These are phyloP conservation scores for Meriones unguiculatus DNA, from an alignment of 2,113 vertebrate species.

Conservation along the genomic window DNA sequence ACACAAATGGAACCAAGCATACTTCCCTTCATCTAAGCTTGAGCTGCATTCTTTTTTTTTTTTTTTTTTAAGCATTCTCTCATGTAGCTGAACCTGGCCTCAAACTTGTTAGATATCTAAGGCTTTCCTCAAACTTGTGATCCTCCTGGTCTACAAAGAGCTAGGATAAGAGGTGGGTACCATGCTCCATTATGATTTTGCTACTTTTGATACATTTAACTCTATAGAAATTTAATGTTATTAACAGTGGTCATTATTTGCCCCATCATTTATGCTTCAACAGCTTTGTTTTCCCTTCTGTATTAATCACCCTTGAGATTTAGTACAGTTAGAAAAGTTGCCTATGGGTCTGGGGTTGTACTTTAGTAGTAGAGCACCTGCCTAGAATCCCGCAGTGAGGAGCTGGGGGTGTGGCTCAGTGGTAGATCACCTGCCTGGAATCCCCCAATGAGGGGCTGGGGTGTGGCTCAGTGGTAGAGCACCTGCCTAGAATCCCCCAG, in stretches of 20 bases:
- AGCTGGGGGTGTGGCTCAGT: neutral
- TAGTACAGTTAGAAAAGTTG: neutral
- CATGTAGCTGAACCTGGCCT: neutral
- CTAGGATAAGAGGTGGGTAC: neutral
- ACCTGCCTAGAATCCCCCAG: neutral
- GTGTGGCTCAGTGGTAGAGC: neutral
- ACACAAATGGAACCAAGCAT: fast-evolving
- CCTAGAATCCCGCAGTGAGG: neutral
- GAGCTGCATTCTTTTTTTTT: neutral
- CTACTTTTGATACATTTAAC: neutral
- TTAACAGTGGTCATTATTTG: neutral
- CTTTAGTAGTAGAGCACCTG: neutral
- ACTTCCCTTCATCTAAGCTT: neutral
- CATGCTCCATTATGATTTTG: too few species aligned
- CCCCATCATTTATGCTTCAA: neutral
- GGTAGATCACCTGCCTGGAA: neutral
- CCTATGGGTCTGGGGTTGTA: neutral
- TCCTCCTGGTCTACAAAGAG: neutral
- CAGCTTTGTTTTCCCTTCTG: neutral
- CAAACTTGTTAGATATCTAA: neutral
- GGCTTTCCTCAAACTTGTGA: neutral
- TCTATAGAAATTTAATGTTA: neutral
- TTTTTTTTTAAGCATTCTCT: neutral
- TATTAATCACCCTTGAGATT: neutral
- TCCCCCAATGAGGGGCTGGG: neutral